Conservation (phyloP, 1,140 invertebrate species). For the Drosophila melanica region DNA sequence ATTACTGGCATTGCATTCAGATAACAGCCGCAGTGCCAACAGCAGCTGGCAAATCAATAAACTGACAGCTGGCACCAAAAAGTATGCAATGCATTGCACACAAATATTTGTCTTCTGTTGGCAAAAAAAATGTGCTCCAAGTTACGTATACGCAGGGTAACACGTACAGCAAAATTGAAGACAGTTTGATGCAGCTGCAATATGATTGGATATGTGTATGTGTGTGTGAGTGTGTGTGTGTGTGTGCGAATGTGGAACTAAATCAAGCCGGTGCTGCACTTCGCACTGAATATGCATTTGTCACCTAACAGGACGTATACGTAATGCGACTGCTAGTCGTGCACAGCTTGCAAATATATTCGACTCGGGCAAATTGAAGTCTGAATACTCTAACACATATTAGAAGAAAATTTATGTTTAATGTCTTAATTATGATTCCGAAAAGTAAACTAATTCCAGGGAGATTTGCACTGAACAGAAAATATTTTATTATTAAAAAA, state of each 20-base stretch:
- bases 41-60: conserved; percentile 44
- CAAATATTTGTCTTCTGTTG: conserved; percentile 62
- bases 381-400: neutral
- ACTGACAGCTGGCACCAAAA: conserved; percentile 36
- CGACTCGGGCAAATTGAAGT: neutral
- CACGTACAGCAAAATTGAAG: neutral
- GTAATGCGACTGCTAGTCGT: conserved; percentile 10
- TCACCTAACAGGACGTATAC: conserved; percentile 31
- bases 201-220: conserved; percentile 1
- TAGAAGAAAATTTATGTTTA: no score
- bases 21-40: neutral
- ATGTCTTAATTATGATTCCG: neutral
- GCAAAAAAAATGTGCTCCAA: conserved; percentile 23
- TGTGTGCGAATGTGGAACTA: neutral
- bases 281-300: conserved; percentile 24
- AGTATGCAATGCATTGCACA: conserved; percentile 20
- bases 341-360: neutral
- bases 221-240: neutral
- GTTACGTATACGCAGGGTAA: conserved; percentile 54
- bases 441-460: neutral
- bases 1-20: conserved; percentile 27
- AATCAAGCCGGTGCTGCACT: conserved; percentile 4
- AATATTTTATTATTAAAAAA: neutral
- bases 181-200: conserved; percentile 29
- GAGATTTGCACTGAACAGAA: no score